Conservation (phyloP, 2,113 vertebrate genomes). For the Sigmodon hispidus region DNA sequence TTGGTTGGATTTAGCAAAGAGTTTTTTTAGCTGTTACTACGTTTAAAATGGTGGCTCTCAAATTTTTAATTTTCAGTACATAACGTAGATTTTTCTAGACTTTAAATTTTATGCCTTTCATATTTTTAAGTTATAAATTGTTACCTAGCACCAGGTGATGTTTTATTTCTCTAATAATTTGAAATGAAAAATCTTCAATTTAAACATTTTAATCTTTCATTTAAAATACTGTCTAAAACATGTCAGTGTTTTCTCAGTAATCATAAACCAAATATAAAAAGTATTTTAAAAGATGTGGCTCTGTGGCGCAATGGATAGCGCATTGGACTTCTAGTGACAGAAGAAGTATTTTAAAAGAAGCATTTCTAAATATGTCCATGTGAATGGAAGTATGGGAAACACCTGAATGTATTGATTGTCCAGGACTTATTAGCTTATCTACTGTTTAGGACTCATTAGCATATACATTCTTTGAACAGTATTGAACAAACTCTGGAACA, state of each 20-base stretch:
- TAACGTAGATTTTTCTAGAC: neutral
- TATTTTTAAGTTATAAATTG: constrained; percentile 30
- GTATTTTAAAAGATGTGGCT: no score
- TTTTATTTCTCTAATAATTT: constrained; percentile 43
- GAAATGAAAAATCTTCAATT: constrained; percentile 24
- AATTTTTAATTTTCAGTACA: constrained; percentile 47
- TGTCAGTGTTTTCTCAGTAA: constrained; percentile 33
- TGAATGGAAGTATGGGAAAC: neutral
- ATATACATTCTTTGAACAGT: constrained; percentile 28
- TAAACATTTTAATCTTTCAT: constrained; percentile 34
- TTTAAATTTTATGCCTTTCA: constrained; percentile 48
- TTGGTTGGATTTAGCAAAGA: constrained; percentile 41
- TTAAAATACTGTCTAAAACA: constrained; percentile 49
- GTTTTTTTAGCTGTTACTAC: neutral
- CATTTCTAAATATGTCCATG: constrained; percentile 32
- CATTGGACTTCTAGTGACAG: no score
- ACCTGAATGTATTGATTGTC: constrained; percentile 4
- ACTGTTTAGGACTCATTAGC: neutral
- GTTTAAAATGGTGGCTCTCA: constrained; percentile 42
- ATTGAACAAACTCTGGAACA: neutral
- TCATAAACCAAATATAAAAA: constrained; percentile 33
- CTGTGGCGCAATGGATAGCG: no score
- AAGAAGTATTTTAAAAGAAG: no score
- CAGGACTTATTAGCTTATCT: no score
- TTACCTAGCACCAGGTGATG: neutral